phyloP scores from a whole-genome alignment of 2,797 vertebrate species.

The Helostoma temminkii region DNA sequence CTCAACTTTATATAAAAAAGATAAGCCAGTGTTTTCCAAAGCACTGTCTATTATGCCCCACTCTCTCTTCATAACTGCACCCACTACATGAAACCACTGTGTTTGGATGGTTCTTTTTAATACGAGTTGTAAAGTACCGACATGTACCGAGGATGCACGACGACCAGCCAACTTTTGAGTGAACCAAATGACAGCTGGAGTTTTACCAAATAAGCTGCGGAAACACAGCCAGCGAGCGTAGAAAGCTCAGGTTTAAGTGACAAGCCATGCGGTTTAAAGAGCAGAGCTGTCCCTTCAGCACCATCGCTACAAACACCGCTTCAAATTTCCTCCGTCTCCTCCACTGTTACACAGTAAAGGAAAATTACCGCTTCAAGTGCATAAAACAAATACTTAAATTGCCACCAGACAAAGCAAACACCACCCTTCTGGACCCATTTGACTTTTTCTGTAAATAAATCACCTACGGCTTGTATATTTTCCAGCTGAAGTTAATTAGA shows the following conservation, averaged over 20 bases:
- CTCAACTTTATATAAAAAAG: too few relatives aligned
- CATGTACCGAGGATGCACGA: background rate
- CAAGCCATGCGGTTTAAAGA: background rate
- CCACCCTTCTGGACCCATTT: background rate
- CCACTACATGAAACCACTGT: background rate
- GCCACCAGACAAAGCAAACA: background rate
- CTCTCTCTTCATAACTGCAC: background rate
- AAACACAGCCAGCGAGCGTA: background rate
- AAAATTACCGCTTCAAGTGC: conserved; percentile 10
- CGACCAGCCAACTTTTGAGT: background rate
- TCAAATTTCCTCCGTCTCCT: background rate
- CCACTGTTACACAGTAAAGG: conserved; percentile 15
- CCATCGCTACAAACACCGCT: too few relatives aligned
- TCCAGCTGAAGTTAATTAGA: conserved; percentile 57
- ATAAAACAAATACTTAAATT: conserved; percentile 20
- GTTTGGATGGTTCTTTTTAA: background rate
- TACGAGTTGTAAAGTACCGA: conserved; percentile 21
- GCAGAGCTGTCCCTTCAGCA: conserved; percentile 80
- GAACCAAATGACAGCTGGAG: background rate
- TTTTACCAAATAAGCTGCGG: too few relatives aligned
- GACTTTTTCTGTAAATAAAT: background rate
- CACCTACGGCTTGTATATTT: conserved; percentile 3
- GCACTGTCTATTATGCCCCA: background rate
- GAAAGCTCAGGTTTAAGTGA: background rate
- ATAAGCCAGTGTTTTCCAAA: background rate